These are phyloP conservation scores for Hirtodrosophila cameraria DNA, from an alignment of 2,888 invertebrate species.

Conservation along the genomic window DNA sequence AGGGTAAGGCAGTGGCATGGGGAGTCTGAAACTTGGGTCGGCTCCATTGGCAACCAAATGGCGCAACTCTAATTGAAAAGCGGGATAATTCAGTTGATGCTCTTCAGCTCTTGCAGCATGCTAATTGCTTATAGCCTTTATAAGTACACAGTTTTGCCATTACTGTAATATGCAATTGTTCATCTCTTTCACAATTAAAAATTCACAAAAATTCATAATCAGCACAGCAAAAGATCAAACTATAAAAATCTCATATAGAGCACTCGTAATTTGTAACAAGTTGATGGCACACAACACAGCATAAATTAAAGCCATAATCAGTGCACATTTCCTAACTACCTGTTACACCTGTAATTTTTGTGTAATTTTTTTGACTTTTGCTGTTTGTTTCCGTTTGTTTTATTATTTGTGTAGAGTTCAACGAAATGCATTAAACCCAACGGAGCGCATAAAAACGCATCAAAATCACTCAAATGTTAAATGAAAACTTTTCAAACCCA, in stretches of 20 bases:
- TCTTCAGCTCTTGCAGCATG: slow-evolving; percentile 51
- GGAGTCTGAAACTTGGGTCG: neutral
- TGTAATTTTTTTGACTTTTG: slow-evolving; percentile 23
- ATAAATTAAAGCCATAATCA: slow-evolving; percentile 60
- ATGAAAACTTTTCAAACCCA: slow-evolving; percentile 39
- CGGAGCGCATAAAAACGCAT: slow-evolving; percentile 67
- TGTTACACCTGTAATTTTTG: slow-evolving; percentile 46
- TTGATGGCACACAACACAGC: slow-evolving; percentile 5
- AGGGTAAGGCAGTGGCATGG: neutral
- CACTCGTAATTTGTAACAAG: slow-evolving; percentile 7
- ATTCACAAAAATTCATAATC: slow-evolving; percentile 9
- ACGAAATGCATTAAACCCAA: slow-evolving; percentile 55
- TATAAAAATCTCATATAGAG: slow-evolving; percentile 1
- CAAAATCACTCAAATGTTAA: slow-evolving; percentile 64
- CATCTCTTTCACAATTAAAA: slow-evolving; percentile 16
- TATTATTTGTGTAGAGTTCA: slow-evolving; percentile 28
- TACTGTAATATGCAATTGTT: slow-evolving; percentile 20
- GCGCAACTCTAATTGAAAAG: slow-evolving; percentile 62
- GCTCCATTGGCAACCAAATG: slow-evolving; percentile 33
- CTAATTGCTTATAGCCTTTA: slow-evolving; percentile 47
- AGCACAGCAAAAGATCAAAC: slow-evolving; percentile 10
- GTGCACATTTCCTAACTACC: slow-evolving; percentile 57
- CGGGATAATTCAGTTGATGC: slow-evolving; percentile 48
- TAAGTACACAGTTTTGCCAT: slow-evolving; percentile 1
- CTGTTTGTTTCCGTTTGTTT: slow-evolving; percentile 2